phyloP scores from a whole-genome alignment of 1,140 invertebrate species.

The Anthonomus grandis region DNA sequence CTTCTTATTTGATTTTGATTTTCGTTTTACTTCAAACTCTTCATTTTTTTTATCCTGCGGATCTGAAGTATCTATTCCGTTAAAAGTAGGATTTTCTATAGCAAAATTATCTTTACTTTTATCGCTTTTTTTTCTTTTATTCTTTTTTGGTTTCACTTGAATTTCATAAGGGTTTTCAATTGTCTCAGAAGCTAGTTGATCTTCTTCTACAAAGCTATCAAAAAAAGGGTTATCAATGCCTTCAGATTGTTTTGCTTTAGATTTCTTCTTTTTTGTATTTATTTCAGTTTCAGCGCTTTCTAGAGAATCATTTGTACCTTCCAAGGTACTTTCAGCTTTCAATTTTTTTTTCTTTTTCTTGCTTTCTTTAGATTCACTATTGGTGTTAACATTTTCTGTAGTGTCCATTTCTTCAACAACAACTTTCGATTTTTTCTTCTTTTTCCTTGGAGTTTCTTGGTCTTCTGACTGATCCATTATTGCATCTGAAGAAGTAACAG shows the following conservation, averaged over 20 bases:
- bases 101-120: conserved; percentile 18
- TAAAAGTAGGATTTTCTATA: conserved; percentile 32
- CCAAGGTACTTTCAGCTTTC: neutral
- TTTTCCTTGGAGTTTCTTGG: neutral
- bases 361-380: conserved; percentile 6
- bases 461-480: neutral
- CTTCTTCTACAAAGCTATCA: conserved; percentile 8
- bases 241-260: neutral
- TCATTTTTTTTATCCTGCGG: conserved; percentile 6
- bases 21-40: conserved; percentile 26
- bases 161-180: conserved; percentile 23
- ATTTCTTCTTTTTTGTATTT: conserved; percentile 25
- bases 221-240: conserved; percentile 26
- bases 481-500: too few species aligned
- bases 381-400: conserved; percentile 4
- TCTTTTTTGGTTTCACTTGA: conserved; percentile 23
- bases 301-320: conserved; percentile 1
- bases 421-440: neutral
- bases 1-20: conserved; percentile 29
- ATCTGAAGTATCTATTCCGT: conserved; percentile 4
- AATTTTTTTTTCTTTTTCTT: conserved; percentile 20
- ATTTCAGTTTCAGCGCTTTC: conserved; percentile 11
- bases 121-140: conserved; percentile 19
- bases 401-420: neutral
- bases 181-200: conserved; percentile 7